A percentile compares a stretch with the other conserved stretches of the same genome.
Conservation (phyloP, 2,888 invertebrate genomes). For the Andrena fulva region DNA sequence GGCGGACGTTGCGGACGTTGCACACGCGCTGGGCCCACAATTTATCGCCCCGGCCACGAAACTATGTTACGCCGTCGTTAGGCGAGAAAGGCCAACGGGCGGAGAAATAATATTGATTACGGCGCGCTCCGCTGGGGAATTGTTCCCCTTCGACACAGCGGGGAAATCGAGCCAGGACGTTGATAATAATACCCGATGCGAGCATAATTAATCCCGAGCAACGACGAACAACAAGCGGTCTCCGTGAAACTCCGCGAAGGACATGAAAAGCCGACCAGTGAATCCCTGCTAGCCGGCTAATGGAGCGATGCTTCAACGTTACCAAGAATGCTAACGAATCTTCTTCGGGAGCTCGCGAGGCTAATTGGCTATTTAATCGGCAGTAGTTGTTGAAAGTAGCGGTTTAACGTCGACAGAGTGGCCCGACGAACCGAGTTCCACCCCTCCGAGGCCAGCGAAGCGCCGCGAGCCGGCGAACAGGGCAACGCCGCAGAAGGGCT, state of each 20-base stretch:
- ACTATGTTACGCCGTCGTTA: not conserved
- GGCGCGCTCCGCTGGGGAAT: conserved; percentile 2
- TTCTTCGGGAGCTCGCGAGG: conserved; percentile 23
- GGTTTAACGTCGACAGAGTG: conserved; percentile 31
- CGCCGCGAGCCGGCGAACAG: conserved; percentile 43
- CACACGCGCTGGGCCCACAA: conserved; percentile 5
- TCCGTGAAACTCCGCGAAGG: not conserved
- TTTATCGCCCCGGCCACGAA: conserved; percentile 34
- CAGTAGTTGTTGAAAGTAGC: conserved; percentile 36
- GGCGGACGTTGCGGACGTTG: not conserved
- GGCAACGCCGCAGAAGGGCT: not conserved
- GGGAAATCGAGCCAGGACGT: conserved; percentile 42
- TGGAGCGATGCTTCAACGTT: conserved; percentile 11
- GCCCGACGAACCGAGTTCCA: conserved; percentile 6
- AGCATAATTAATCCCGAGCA: conserved; percentile 38
- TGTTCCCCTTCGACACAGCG: conserved; percentile 17
- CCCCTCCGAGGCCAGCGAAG: conserved; percentile 12
- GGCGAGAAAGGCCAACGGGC: not conserved
- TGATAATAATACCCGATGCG: conserved; percentile 24
- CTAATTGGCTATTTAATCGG: conserved; percentile 59
- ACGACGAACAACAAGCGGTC: not conserved
- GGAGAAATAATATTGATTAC: conserved; percentile 21
- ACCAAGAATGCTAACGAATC: conserved; percentile 23
- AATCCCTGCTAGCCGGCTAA: not conserved
- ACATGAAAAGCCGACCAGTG: not conserved